Evolutionary conservation across 2,797 vertebrate genomes (phyloP).

Genomic region (Falco rusticolus): DNA sequence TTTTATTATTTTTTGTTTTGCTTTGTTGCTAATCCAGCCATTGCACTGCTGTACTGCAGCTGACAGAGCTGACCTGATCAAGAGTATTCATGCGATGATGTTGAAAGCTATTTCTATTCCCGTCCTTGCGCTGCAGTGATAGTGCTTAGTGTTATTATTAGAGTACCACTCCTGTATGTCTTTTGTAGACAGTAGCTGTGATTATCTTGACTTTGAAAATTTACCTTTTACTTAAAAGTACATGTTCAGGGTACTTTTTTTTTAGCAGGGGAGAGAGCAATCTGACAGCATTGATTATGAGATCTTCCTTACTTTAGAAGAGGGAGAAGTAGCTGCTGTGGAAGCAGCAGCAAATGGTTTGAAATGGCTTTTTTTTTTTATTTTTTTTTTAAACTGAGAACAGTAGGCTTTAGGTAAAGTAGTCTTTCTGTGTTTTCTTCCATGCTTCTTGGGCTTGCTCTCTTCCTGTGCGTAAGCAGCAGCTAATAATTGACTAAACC

Average conservation of each 20-base stretch:
- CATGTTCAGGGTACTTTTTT: not conserved
- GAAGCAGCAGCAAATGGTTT: not conserved
- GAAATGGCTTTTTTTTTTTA: not conserved
- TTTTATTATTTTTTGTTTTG: not conserved
- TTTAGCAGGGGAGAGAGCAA: not conserved
- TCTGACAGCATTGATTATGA: not conserved
- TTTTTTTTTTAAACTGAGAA: not conserved
- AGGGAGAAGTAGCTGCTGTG: not conserved
- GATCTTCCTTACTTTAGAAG: not conserved
- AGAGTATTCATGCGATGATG: not conserved
- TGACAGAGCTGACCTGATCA: not conserved
- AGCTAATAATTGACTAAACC: not conserved
- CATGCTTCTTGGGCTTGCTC: not conserved
- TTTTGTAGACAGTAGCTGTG: not conserved
- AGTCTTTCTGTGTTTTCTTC: not conserved
- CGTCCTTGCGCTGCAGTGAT: not conserved
- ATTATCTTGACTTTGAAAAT: not conserved
- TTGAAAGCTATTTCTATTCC: constrained; percentile 8
- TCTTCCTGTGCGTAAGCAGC: not conserved
- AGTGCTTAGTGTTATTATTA: not conserved
- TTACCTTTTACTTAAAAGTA: not conserved
- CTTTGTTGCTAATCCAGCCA: not conserved
- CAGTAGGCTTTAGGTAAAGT: not conserved
- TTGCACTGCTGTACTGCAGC: not conserved
- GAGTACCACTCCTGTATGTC: not conserved